Evolutionary conservation across 1,140 invertebrate genomes (phyloP), one percentile per base, ranked within the genome.

Genomic region (Chironomus striatipennis): DNA sequence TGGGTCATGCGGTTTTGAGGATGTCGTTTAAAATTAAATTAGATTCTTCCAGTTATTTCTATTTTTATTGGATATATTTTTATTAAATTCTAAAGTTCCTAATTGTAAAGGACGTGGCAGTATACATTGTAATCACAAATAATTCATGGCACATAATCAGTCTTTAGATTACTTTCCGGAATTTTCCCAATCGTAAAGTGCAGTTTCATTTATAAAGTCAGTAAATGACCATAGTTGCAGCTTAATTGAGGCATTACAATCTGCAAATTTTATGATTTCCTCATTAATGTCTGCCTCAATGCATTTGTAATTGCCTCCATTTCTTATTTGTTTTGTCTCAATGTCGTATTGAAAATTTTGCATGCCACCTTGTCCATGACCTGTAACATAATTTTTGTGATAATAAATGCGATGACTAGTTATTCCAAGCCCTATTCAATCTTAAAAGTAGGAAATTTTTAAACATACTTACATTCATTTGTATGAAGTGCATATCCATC

Each of bases 341-440:
- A 88, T 77, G 78, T 91, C 87, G 76, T 91, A 94, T 77, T 88
- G 86, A 88, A 91, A 95, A 42, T 90, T 83, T 79, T 94, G 93
- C 80, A 94, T 94, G 0, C 92, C 93, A 75, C 90, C 87, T 79
- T 88, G 85, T 0, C 87, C 87, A 76, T 92, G 90, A 72, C 90
- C 90, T 21, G 83, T 81, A 81, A 15, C 2, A 47, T 12, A 8
- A 47, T 4, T 47, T 12, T 7, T 43, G 10, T 43, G 6, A 43
- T 43, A 43, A 10, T 12, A n/a, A n/a, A n/a, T n/a, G n/a, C n/a
- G n/a, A n/a, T n/a, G n/a, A n/a, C n/a, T n/a, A n/a, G n/a, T n/a
- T n/a, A n/a, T n/a, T n/a, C n/a, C n/a, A n/a, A n/a, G n/a, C n/a
- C n/a, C n/a, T n/a, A n/a, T n/a, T n/a, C n/a, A n/a, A n/a, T n/a